Evolutionary conservation across 2,888 invertebrate species (phyloP), one percentile per base, ranked within the genome.

Genomic region (Brachylomia viminalis): DNA sequence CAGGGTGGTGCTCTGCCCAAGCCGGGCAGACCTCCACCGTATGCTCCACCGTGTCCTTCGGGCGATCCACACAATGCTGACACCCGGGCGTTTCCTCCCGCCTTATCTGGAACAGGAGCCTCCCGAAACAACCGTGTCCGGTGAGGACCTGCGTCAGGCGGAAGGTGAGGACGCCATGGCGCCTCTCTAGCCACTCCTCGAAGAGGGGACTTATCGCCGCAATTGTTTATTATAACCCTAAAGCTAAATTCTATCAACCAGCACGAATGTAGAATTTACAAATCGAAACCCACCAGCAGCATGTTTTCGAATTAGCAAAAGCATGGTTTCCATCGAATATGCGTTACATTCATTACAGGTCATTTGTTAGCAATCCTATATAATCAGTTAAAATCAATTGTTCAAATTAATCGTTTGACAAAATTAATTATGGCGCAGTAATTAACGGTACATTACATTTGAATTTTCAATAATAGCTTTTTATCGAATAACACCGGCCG

Each of bases 381-480:
- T 72, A 75, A 77, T 72, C 77, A 84, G 80, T 86, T 86, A 86
- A 87, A 88, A 83, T 77, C 84, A 86, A 88, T 80, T 75, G 85
- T 79, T 68, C 69, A 81, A 81, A 82, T 79, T 82, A 86, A 87
- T 86, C 79, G 72, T 72, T 82, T 82, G 75, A 81, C 79, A 83
- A 86, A 88, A 85, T 86, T 86, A 87, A 89, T 88, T 86, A 87
- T 75, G 83, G 77, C 72, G 80, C 75, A 79, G 77, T 83, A 85
- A 83, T 88, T 85, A 88, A 82, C 87, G 86, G 77, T 83, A 84
- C 86, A 87, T 88, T 88, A 86, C 87, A 86, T 81, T 90, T 81
- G 74, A 86, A 86, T 87, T 85, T 85, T 83, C 84, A 85, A 86
- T 90, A 86, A 89, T 87, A 81, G 86, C 86, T 87, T 90, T 90